A percentile compares a stretch with the other conserved stretches of the same genome.
Conservation (phyloP, 2,888 invertebrate genomes). For the Ypsolopha scabrella region DNA sequence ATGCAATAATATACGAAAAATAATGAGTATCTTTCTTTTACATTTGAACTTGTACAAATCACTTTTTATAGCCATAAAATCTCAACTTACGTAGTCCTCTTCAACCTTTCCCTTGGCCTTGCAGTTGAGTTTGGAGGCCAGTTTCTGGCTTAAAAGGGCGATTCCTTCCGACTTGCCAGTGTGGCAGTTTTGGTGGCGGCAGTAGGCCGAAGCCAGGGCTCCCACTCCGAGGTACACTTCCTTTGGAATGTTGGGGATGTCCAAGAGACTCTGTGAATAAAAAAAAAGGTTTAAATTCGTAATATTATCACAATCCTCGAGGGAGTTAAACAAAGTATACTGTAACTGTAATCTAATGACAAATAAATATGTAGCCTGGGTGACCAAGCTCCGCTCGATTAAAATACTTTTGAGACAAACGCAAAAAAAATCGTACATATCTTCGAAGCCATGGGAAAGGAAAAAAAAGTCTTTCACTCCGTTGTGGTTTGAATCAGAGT, state of each 20-base stretch:
- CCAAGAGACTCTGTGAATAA: conserved; percentile 64
- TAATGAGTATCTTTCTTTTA: background rate
- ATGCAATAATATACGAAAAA: too few relatives aligned
- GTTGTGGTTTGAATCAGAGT: too few relatives aligned
- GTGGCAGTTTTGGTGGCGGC: conserved; percentile 75
- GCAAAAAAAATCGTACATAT: too few relatives aligned
- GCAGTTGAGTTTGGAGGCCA: conserved; percentile 76
- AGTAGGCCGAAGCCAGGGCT: conserved; percentile 77
- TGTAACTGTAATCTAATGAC: background rate
- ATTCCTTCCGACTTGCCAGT: conserved; percentile 61
- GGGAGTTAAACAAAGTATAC: background rate
- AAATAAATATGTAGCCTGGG: background rate
- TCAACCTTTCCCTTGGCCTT: conserved; percentile 73
- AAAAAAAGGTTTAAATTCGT: background rate
- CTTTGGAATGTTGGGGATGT: conserved; percentile 70
- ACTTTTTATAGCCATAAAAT: background rate
- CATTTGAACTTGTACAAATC: background rate
- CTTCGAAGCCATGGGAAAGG: too few relatives aligned
- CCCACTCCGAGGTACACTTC: conserved; percentile 82
- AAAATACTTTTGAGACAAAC: too few relatives aligned
- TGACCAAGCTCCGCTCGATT: too few relatives aligned
- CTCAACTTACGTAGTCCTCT: conserved; percentile 70
- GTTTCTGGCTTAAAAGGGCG: conserved; percentile 72
- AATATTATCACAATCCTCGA: background rate
- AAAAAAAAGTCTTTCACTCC: too few relatives aligned